These are phyloP conservation scores for Cremastinae sp. DNA, from an alignment of 2,888 invertebrate genomes.

Conservation along the genomic window DNA sequence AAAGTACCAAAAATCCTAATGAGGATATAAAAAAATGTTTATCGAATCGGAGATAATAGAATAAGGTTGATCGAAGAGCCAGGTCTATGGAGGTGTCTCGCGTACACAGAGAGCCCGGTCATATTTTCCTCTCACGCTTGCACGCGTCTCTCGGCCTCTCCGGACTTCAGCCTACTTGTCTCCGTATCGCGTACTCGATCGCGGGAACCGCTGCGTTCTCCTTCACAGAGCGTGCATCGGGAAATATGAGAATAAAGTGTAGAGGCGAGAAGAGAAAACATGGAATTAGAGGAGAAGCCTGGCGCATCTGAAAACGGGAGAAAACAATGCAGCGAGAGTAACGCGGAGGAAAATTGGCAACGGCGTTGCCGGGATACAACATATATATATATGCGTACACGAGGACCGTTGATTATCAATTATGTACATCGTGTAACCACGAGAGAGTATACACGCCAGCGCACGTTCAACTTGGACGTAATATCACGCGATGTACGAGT, in stretches of 20 bases:
- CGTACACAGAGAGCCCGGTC: too few relatives aligned
- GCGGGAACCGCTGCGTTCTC: constrained; percentile 5
- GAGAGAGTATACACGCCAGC: constrained; percentile 20
- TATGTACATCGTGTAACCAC: constrained; percentile 55
- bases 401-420: constrained; percentile 57
- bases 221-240: neutral
- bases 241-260: neutral
- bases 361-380: constrained; percentile 58
- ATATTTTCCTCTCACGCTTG: neutral
- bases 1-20: too few relatives aligned
- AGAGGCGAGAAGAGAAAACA: neutral
- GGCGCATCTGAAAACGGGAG: neutral
- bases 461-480: constrained; percentile 22
- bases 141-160: neutral
- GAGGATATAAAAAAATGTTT: too few relatives aligned
- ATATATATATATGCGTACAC: too few relatives aligned
- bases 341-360: constrained; percentile 30
- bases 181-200: constrained; percentile 33
- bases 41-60: too few relatives aligned
- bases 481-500: constrained; percentile 10
- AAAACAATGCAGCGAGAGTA: constrained; percentile 9
- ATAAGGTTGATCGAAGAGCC: too few relatives aligned
- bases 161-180: neutral
- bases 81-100: too few relatives aligned
- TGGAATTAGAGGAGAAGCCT: neutral